A percentile compares a stretch with the other conserved stretches of the same genome.
phyloP scores from a whole-genome alignment of 2,888 invertebrate genomes.

The Spicauda simplicius region DNA sequence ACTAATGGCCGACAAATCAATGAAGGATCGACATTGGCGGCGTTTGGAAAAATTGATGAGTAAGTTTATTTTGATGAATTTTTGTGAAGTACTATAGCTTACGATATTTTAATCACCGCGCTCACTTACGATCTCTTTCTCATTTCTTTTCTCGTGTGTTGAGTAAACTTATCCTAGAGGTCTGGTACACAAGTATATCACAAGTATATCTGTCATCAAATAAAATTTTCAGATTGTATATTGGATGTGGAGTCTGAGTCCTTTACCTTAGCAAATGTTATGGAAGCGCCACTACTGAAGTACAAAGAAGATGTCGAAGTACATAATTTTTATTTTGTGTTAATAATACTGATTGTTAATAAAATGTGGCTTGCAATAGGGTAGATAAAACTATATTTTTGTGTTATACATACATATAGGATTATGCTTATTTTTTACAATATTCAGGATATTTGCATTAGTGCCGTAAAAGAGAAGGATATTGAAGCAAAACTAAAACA shows the following conservation, averaged over 20 bases:
- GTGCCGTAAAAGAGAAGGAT: slow-evolving; percentile 95
- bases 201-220: background rate
- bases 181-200: too few relatives aligned
- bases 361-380: too few relatives aligned
- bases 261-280: slow-evolving; percentile 91
- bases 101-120: too few relatives aligned
- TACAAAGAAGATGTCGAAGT: slow-evolving; percentile 95
- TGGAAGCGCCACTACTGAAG: slow-evolving; percentile 93
- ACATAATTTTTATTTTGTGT: slow-evolving; percentile 37
- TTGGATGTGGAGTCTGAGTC: slow-evolving; percentile 92
- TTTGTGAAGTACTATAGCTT: too few relatives aligned
- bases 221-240: slow-evolving; percentile 75
- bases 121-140: too few relatives aligned
- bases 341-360: background rate
- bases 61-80: slow-evolving; percentile 44
- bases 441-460: slow-evolving; percentile 92
- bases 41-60: slow-evolving; percentile 80
- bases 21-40: slow-evolving; percentile 93
- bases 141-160: too few relatives aligned
- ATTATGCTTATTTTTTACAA: background rate
- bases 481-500: slow-evolving; percentile 95
- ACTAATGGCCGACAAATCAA: slow-evolving; percentile 94
- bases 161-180: too few relatives aligned
- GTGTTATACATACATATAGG: too few relatives aligned
- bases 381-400: too few relatives aligned